Conservation (phyloP, 2,113 vertebrate species). For the Paedocypris sp. region DNA sequence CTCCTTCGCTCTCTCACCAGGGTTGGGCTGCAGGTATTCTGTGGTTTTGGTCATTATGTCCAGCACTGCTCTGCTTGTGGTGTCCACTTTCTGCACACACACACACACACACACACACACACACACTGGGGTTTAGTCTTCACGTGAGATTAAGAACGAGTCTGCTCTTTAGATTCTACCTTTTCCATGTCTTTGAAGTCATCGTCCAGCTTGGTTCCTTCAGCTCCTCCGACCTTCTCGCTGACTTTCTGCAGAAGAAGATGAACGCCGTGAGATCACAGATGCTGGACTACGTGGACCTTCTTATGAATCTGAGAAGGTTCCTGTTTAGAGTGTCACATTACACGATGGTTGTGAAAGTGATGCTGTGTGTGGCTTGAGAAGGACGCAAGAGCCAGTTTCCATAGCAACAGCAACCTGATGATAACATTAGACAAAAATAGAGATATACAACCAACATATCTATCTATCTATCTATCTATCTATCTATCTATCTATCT, state of each 20-base stretch:
- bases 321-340: not conserved
- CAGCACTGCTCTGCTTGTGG: conserved; percentile 31
- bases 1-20: conserved; percentile 8
- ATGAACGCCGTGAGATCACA: no score
- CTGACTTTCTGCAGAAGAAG: conserved; percentile 23
- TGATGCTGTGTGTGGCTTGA: not conserved
- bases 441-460: not conserved
- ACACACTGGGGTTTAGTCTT: not conserved
- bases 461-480: not conserved
- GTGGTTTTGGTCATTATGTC: conserved; percentile 35
- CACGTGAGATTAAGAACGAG: not conserved
- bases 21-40: conserved; percentile 33
- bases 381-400: not conserved
- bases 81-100: conserved; percentile 31
- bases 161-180: not conserved
- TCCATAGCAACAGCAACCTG: conserved; percentile 20
- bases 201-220: conserved; percentile 33
- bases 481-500: not conserved
- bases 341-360: not conserved
- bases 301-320: not conserved
- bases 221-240: conserved; percentile 34
- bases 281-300: not conserved
- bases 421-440: conserved; percentile 3
- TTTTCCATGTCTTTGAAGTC: conserved; percentile 37
- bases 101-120: conserved; percentile 12